These are phyloP conservation scores for Epinotia bilunana DNA, from an alignment of 2,888 invertebrate genomes.

Conservation along the genomic window DNA sequence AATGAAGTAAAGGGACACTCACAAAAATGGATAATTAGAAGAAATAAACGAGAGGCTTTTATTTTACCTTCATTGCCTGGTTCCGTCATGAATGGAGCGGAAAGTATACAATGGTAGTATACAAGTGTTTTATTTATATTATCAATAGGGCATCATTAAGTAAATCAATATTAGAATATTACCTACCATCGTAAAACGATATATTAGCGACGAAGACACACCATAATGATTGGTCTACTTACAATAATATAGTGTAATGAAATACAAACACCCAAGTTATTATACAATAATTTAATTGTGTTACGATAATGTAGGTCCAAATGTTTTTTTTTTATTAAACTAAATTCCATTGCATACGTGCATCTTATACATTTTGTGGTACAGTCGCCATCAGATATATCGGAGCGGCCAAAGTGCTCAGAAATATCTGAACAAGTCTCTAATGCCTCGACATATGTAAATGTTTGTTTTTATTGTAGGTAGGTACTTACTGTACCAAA, in stretches of 20 bases:
- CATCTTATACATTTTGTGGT: background rate
- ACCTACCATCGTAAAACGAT: background rate
- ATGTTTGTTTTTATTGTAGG: no score
- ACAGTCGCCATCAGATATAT: no score
- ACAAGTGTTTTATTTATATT: slow-evolving; percentile 50
- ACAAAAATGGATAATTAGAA: slow-evolving; percentile 67
- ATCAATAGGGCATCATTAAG: background rate
- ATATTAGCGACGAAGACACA: background rate
- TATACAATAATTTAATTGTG: background rate
- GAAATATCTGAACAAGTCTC: no score
- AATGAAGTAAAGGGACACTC: slow-evolving; percentile 64
- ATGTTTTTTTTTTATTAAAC: background rate
- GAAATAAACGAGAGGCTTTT: slow-evolving; percentile 61
- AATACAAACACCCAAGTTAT: background rate
- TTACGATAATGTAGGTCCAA: background rate
- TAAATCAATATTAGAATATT: background rate
- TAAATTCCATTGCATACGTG: background rate
- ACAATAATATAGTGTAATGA: background rate
- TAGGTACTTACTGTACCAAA: background rate
- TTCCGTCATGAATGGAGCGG: slow-evolving; percentile 79
- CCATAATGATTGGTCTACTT: background rate
- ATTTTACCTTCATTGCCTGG: slow-evolving; percentile 83
- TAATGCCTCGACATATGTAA: no score
- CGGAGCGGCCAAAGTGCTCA: no score
- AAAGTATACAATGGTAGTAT: slow-evolving; percentile 67